These are phyloP conservation scores for Dicrurus megarhynchus DNA, from an alignment of 2,113 vertebrate genomes.

Conservation along the genomic window DNA sequence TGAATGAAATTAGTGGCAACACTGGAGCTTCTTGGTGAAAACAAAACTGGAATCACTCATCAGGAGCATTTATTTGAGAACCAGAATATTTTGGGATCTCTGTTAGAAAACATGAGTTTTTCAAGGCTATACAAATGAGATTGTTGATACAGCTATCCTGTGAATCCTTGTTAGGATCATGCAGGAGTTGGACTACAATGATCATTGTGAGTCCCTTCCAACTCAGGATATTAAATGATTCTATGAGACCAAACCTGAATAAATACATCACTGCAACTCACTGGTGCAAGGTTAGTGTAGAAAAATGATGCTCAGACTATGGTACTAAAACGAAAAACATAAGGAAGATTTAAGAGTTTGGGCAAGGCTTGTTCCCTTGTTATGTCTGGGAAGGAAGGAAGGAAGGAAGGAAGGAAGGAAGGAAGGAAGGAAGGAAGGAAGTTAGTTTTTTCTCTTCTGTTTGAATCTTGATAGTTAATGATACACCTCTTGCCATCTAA, in stretches of 20 bases:
- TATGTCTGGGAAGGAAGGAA: not conserved
- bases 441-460: not conserved
- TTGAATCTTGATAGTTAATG: not conserved
- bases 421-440: no score
- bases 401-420: no score
- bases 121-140: not conserved
- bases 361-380: rapidly evolving
- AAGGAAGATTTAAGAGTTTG: not conserved
- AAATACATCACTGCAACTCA: not conserved
- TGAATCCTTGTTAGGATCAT: not conserved
- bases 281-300: not conserved
- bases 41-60: not conserved
- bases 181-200: not conserved
- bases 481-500: not conserved
- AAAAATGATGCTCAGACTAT: not conserved
- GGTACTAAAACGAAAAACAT: not conserved
- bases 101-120: not conserved
- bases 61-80: not conserved
- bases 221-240: not conserved
- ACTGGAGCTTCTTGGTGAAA: not conserved
- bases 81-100: not conserved
- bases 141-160: not conserved
- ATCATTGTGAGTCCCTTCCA: not conserved
- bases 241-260: not conserved
- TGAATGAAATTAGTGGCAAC: not conserved